Evolutionary conservation across 2,797 vertebrate species (phyloP).

Genomic region (Myioborus miniatus): DNA sequence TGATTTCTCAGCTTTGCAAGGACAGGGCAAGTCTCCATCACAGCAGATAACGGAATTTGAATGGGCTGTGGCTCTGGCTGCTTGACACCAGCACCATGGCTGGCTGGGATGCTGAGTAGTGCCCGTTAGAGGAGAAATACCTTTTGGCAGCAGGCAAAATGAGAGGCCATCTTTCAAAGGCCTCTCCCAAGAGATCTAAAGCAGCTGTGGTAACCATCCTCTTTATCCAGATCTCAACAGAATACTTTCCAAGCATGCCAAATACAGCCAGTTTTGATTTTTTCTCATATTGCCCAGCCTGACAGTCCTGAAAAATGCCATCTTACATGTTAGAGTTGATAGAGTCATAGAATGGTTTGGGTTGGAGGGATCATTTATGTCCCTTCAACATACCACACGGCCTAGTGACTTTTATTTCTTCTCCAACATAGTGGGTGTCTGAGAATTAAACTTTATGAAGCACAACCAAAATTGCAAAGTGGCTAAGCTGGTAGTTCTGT

Average conservation of each 20-base stretch:
- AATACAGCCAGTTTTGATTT: not conserved
- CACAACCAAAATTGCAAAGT: not conserved
- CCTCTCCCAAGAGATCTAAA: not conserved
- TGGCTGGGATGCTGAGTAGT: not conserved
- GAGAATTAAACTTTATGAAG: not conserved
- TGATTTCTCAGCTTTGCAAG: not conserved
- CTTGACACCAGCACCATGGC: rapidly evolving
- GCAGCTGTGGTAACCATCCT: not conserved
- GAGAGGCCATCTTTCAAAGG: not conserved
- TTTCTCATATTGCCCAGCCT: not conserved
- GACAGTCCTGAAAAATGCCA: not conserved
- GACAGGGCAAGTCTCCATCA: not conserved
- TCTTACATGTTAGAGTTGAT: not conserved
- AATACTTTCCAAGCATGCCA: not conserved
- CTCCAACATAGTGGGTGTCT: not conserved
- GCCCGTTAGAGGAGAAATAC: not conserved
- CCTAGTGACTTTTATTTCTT: not conserved
- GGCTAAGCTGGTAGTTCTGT: not conserved
- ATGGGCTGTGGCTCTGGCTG: not conserved
- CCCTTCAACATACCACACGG: not conserved
- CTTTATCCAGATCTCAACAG: not conserved
- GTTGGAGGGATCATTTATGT: not conserved
- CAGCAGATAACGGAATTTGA: not conserved
- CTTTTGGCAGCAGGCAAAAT: not conserved
- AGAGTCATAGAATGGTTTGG: not conserved